phyloP scores from a whole-genome alignment of 2,888 invertebrate genomes.

The Pyrocoelia pectoralis region DNA sequence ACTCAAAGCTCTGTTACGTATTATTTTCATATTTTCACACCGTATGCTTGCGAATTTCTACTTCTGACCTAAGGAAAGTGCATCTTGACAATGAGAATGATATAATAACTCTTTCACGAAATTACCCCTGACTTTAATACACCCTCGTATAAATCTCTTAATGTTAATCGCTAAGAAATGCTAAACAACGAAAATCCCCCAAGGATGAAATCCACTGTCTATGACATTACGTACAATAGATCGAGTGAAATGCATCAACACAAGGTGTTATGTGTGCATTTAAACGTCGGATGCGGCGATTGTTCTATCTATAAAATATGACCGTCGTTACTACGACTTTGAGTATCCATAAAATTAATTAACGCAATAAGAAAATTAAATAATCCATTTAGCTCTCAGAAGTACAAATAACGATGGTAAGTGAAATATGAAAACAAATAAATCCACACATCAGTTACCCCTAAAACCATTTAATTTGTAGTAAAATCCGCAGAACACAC shows the following conservation, averaged over 20 bases:
- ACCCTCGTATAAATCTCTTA: slow-evolving; percentile 5
- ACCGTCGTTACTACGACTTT: not conserved
- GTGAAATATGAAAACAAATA: slow-evolving; percentile 38
- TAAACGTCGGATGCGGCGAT: not conserved
- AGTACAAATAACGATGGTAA: slow-evolving; percentile 22
- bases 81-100: not conserved
- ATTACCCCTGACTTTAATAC: not conserved
- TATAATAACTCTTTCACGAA: not conserved
- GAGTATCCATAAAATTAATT: slow-evolving; percentile 1
- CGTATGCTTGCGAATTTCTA: no score
- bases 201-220: not conserved
- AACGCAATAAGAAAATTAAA: slow-evolving; percentile 16
- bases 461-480: slow-evolving; percentile 38
- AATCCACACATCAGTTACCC: slow-evolving; percentile 36
- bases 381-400: slow-evolving; percentile 20
- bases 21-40: no score
- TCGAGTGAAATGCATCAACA: slow-evolving; percentile 2
- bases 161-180: slow-evolving; percentile 9
- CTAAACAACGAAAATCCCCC: slow-evolving; percentile 5
- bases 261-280: slow-evolving; percentile 3
- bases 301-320: not conserved
- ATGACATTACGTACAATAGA: slow-evolving; percentile 8
- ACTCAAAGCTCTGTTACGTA: no score
- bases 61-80: no score
- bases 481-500: slow-evolving; percentile 42